Evolutionary conservation across 2,888 invertebrate genomes (phyloP).

Genomic region (Yponomeuta evonymella): DNA sequence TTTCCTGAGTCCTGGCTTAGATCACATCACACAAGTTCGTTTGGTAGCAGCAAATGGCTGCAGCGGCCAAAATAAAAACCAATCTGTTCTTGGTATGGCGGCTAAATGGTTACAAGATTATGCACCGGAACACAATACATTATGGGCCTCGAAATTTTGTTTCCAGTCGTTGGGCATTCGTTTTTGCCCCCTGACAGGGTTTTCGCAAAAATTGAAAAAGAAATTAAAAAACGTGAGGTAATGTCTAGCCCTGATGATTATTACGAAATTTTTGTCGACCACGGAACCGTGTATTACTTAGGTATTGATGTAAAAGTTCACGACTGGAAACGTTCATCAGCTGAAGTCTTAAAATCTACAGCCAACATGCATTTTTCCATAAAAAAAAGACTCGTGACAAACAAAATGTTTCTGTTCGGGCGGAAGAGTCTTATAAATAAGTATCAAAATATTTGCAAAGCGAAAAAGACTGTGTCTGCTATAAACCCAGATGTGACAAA

Average conservation of each 20-base stretch:
- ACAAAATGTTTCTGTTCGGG: too few relatives aligned
- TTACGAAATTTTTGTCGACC: background rate
- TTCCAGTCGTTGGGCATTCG: conserved; percentile 15
- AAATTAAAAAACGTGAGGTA: background rate
- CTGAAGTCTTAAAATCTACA: too few relatives aligned
- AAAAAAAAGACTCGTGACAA: too few relatives aligned
- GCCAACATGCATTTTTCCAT: too few relatives aligned
- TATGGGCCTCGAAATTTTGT: conserved; percentile 8
- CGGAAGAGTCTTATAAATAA: too few relatives aligned
- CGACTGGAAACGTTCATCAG: too few relatives aligned
- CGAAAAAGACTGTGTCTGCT: too few relatives aligned
- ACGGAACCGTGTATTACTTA: background rate
- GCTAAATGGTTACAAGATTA: conserved; percentile 9
- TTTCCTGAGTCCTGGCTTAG: background rate
- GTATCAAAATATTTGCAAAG: too few relatives aligned
- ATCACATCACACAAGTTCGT: background rate
- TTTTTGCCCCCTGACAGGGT: conserved; percentile 16
- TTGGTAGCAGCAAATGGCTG: conserved; percentile 15
- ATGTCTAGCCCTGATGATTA: conserved; percentile 5
- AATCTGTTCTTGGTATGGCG: background rate
- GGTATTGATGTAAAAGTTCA: too few relatives aligned
- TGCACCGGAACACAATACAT: background rate
- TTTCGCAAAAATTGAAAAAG: conserved; percentile 14
- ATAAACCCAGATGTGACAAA: too few relatives aligned
- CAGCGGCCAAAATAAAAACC: conserved; percentile 16